These are phyloP conservation scores for Adineta ricciae DNA, from an alignment of 2,888 invertebrate genomes.

Conservation along the genomic window DNA sequence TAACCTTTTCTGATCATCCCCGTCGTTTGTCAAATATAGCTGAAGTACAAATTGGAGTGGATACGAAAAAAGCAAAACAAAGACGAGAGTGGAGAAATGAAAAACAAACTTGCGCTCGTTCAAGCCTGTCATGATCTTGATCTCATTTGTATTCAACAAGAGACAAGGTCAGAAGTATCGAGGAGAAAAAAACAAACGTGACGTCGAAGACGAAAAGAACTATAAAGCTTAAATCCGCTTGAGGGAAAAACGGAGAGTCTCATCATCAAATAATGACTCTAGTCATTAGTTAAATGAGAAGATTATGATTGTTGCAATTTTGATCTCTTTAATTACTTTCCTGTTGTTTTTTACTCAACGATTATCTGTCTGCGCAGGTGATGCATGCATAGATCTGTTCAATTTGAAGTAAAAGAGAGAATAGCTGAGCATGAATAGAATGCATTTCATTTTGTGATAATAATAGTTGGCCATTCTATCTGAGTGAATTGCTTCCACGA, in stretches of 20 bases:
- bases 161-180: not conserved
- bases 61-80: not conserved
- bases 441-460: not conserved
- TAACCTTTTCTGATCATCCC: not conserved
- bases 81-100: not conserved
- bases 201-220: not conserved
- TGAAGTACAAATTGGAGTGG: constrained; percentile 9
- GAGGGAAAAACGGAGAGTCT: not conserved
- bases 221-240: not conserved
- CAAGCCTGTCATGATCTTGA: not conserved
- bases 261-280: not conserved
- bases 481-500: not conserved
- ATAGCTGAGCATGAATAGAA: not conserved
- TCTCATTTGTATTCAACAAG: not conserved
- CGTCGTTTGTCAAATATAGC: not conserved
- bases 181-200: not conserved
- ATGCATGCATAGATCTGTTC: not conserved
- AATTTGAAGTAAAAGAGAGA: not conserved
- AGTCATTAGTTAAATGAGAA: not conserved
- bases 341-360: not conserved
- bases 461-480: not conserved
- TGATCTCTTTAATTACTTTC: not conserved
- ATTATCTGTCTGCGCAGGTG: not conserved
- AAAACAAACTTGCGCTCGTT: not conserved
- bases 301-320: not conserved